Evolutionary conservation across 2,797 vertebrate genomes (phyloP).

Genomic region (Alcedo quadribrachys): DNA sequence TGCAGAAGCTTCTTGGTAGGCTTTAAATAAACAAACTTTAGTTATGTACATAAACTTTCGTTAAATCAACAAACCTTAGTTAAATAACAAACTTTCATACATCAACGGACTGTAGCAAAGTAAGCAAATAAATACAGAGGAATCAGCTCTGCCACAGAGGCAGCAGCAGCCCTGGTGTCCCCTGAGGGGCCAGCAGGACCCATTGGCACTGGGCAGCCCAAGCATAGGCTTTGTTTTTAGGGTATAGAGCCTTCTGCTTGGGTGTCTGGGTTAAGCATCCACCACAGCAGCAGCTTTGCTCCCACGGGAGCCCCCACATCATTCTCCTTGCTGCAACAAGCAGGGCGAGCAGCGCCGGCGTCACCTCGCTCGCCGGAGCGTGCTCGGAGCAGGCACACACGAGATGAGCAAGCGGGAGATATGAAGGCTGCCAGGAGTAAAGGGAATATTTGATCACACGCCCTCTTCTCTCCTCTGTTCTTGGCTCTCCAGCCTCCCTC

Average conservation of each 20-base stretch:
- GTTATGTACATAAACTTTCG: not conserved
- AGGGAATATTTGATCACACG: slow-evolving; percentile 78
- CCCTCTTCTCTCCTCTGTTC: slow-evolving; percentile 10
- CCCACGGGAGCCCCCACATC: fast-evolving
- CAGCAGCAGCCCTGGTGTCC: not conserved
- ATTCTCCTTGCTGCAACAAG: not conserved
- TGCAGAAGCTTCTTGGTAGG: not conserved
- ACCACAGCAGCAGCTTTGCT: not conserved
- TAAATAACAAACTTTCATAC: not conserved
- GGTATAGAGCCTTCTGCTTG: fast-evolving
- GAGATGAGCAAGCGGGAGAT: not conserved
- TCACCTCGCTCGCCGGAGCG: fast-evolving
- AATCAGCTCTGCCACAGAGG: not conserved
- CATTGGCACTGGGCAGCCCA: fast-evolving
- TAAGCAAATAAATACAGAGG: not conserved
- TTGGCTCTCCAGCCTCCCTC: slow-evolving; percentile 4
- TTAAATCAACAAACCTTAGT: not conserved
- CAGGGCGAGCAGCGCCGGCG: fast-evolving
- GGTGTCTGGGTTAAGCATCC: not conserved
- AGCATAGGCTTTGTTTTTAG: fast-evolving
- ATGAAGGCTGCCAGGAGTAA: slow-evolving; percentile 33
- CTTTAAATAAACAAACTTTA: not conserved
- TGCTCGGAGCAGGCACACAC: not conserved
- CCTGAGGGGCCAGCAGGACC: not conserved
- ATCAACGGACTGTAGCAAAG: not conserved